These are phyloP conservation scores for Cyclophora punctaria DNA, from an alignment of 2,888 invertebrate genomes.

Conservation along the genomic window DNA sequence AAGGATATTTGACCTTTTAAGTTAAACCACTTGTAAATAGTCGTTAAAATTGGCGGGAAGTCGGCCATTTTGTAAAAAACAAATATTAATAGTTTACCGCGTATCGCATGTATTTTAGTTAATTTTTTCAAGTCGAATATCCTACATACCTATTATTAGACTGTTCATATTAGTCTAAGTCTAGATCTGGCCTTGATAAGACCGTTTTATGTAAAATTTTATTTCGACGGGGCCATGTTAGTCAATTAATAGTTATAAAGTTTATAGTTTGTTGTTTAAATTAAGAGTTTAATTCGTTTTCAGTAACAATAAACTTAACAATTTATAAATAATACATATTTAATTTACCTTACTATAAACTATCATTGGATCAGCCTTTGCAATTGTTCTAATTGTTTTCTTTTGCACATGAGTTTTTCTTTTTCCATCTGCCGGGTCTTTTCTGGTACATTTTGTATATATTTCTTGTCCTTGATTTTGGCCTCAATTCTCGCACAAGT, in stretches of 20 bases:
- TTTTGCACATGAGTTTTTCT: slow-evolving; percentile 40
- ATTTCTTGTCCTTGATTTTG: slow-evolving; percentile 34
- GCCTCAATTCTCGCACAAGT: slow-evolving; percentile 41
- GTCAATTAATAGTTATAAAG: slow-evolving; percentile 41
- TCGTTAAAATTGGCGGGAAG: too few species aligned
- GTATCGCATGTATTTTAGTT: too few species aligned
- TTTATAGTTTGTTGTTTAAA: slow-evolving; percentile 39
- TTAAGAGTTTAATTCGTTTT: slow-evolving; percentile 30
- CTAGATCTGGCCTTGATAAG: too few species aligned
- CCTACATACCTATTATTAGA: too few species aligned
- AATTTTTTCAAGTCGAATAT: too few species aligned
- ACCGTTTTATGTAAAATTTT: neutral
- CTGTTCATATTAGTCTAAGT: too few species aligned
- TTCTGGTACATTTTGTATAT: slow-evolving; percentile 34
- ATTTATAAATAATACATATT: slow-evolving; percentile 19
- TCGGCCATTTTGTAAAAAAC: too few species aligned
- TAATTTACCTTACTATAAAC: neutral
- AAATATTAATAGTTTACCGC: too few species aligned
- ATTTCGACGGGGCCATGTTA: slow-evolving; percentile 28
- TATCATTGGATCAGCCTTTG: slow-evolving; percentile 38
- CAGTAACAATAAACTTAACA: slow-evolving; percentile 19
- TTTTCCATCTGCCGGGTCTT: slow-evolving; percentile 35
- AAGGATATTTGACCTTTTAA: too few species aligned
- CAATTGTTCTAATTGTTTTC: slow-evolving; percentile 44
- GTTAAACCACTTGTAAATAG: too few species aligned